Evolutionary conservation across 2,888 invertebrate genomes (phyloP).

Genomic region (Serrognathus titanus): DNA sequence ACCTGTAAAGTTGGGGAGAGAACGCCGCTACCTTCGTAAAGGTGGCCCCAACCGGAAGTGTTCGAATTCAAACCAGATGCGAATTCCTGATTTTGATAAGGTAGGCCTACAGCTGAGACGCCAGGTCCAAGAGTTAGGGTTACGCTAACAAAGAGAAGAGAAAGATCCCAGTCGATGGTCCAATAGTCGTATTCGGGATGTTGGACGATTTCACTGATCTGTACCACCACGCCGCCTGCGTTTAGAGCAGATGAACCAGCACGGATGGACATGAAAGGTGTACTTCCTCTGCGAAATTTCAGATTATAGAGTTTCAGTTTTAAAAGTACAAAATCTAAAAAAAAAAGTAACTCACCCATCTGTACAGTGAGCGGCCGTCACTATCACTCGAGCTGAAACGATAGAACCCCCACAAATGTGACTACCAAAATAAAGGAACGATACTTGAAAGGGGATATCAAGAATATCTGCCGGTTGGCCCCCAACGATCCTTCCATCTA

Average conservation of each 20-base stretch:
- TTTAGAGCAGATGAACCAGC: constrained; percentile 10
- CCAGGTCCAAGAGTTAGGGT: not conserved
- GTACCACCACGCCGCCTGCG: constrained; percentile 3
- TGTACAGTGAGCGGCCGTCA: constrained; percentile 16
- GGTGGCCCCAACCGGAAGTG: constrained; percentile 6
- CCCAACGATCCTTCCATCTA: constrained; percentile 2
- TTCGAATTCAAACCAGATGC: not conserved
- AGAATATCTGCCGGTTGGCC: constrained; percentile 8
- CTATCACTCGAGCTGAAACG: not conserved
- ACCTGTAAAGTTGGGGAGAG: constrained; percentile 1
- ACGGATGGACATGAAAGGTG: constrained; percentile 1
- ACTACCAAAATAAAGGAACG: constrained; percentile 4
- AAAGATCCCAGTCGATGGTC: constrained; percentile 12
- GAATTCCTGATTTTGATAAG: not conserved
- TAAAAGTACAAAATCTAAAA: not conserved
- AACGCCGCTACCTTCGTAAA: too few species aligned
- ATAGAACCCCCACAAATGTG: constrained; percentile 16
- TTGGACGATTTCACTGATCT: constrained; percentile 2
- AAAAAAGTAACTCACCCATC: constrained; percentile 9
- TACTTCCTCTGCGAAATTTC: too few species aligned
- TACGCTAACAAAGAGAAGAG: constrained; percentile 9
- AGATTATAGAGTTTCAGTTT: too few species aligned
- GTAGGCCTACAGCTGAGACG: constrained; percentile 7
- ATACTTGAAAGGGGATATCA: constrained; percentile 13
- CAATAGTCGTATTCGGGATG: constrained; percentile 2